Percentiles rank a stretch among this genome's conserved stretches.
Conservation (phyloP, 1,140 invertebrate genomes). For the Caerostris darwini region DNA sequence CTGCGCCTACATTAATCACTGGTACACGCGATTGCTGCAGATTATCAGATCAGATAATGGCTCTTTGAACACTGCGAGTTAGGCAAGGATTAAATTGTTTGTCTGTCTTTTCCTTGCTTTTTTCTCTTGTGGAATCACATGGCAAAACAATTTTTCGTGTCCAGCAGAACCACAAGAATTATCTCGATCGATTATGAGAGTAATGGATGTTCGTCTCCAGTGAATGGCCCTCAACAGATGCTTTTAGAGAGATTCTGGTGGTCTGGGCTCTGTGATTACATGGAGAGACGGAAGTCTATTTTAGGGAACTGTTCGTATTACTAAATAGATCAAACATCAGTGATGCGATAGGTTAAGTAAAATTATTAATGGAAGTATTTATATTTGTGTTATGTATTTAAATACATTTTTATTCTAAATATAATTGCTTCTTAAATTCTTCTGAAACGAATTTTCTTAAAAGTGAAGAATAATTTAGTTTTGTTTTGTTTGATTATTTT, state of each 20-base stretch:
- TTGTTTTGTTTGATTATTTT: too few relatives aligned
- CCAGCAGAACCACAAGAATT: conserved; percentile 59
- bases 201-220: conserved; percentile 59
- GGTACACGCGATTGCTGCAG: conserved; percentile 24
- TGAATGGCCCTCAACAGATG: conserved; percentile 61
- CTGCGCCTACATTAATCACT: conserved; percentile 72
- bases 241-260: conserved; percentile 31
- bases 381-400: too few relatives aligned
- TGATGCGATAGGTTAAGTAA: too few relatives aligned
- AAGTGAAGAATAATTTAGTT: too few relatives aligned
- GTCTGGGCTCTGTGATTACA: conserved; percentile 41
- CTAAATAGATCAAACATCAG: too few relatives aligned
- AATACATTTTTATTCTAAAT: too few relatives aligned
- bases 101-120: not conserved
- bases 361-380: too few relatives aligned
- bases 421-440: too few relatives aligned
- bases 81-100: conserved; percentile 73
- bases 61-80: conserved; percentile 55
- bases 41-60: conserved; percentile 76
- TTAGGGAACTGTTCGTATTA: too few relatives aligned
- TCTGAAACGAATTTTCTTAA: too few relatives aligned
- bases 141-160: conserved; percentile 71
- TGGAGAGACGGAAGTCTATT: not conserved
- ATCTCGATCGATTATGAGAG: conserved; percentile 58
- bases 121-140: conserved; percentile 12